Conservation (phyloP, 1,140 invertebrate species). For the Archivesica marissinica region DNA sequence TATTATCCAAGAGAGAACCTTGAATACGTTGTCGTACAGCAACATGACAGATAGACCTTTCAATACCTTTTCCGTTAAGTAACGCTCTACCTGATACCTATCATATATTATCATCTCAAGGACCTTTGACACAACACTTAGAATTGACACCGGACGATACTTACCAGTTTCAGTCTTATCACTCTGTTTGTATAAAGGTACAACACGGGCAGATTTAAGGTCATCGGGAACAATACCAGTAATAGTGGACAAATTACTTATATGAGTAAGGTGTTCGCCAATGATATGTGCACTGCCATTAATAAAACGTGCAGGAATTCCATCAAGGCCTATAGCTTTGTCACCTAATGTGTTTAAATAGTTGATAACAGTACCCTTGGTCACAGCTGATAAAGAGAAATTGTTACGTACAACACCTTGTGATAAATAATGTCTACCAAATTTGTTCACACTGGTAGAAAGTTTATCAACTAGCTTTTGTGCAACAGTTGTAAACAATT, state of each 20-base stretch:
- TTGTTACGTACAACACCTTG: slow-evolving; percentile 10
- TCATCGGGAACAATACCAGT: slow-evolving; percentile 40
- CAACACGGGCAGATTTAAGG: slow-evolving; percentile 23
- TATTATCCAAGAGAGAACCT: too few species aligned
- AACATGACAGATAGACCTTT: too few species aligned
- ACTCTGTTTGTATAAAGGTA: slow-evolving; percentile 22
- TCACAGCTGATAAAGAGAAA: slow-evolving; percentile 20
- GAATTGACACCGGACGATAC: slow-evolving; percentile 45
- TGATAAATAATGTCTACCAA: slow-evolving; percentile 8
- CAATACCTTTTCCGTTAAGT: too few species aligned
- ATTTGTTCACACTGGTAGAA: not conserved
- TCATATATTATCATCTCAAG: slow-evolving; percentile 41
- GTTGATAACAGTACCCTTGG: not conserved
- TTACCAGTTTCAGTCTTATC: slow-evolving; percentile 41
- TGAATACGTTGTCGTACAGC: too few species aligned
- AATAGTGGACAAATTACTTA: slow-evolving; percentile 30
- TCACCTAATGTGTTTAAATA: slow-evolving; percentile 15
- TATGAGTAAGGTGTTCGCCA: slow-evolving; percentile 17
- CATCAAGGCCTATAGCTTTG: slow-evolving; percentile 31
- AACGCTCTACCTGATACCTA: slow-evolving; percentile 32
- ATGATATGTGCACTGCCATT: not conserved
- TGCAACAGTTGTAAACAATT: not conserved
- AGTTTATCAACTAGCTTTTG: slow-evolving; percentile 27
- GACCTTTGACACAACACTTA: slow-evolving; percentile 47
- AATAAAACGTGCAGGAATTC: slow-evolving; percentile 40